Evolutionary conservation across 2,113 vertebrate genomes (phyloP), one percentile per base, ranked within the genome.

Genomic region (Australoheros scitulus): DNA sequence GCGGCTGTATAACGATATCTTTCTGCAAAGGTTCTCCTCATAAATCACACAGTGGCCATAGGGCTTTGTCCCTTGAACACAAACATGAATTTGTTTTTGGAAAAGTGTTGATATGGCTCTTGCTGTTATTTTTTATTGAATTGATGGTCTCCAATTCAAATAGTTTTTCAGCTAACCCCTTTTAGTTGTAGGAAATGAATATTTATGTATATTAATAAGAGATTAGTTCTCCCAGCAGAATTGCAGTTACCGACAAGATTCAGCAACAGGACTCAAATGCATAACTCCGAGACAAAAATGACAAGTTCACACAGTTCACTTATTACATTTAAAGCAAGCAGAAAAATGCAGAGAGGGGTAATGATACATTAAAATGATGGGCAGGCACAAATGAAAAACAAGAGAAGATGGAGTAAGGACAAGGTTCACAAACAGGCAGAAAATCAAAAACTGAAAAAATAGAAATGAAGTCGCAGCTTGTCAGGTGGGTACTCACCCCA

Each of bases 41-140:
- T 70, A 50, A 50, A 43, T 52, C 24, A 20, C 0, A 29, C 22
- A 11, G 29, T 52, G 17, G 15, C 65, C 65, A 13, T 0, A 1
- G 24, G 43, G 43, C 43, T 50, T 70, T 50, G 41, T 50, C 41
- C 43, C 24, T 0, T 0, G 18, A 24, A 50, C 41, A 43, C 3
- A 14, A 43, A 43, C 10, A 11, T 2, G 11, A 29, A 38, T 10
- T 38, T 11, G 22, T 47, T 68, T 47, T 6, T 29, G 41, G 22
- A 47, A 68, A 29, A 70, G 10, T 52, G 17, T 20, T 72, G 65
- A 32, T 24, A 32, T 52, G 43, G 7, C 43, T 52, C 8, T 9
- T 72, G 29, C 65, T 70, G 15, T 70, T 50, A 70, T 50, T 70
- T 70, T 36, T 20, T 70, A 50, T 50, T 50, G 24, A 70, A 18